phyloP scores from a whole-genome alignment of 2,113 vertebrate genomes.

The Fulmarus glacialis region DNA sequence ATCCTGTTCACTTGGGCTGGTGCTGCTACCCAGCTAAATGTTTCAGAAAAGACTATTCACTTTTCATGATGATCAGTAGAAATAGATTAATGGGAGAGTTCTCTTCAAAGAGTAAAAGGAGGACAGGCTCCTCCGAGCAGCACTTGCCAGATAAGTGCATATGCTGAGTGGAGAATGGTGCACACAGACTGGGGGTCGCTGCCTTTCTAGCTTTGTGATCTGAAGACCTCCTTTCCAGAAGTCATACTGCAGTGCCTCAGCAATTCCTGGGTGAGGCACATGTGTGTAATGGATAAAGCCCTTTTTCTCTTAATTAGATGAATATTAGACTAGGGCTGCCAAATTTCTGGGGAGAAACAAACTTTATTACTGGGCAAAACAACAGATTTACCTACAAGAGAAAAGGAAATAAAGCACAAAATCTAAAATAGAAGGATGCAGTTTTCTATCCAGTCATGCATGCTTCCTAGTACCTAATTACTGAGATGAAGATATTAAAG shows the following conservation, averaged over 20 bases:
- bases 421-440: not conserved
- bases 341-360: not conserved
- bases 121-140: not conserved
- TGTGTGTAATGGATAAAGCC: not conserved
- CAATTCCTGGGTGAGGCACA: not conserved
- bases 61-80: conserved; percentile 2
- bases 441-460: not conserved
- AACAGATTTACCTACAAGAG: not conserved
- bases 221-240: not conserved
- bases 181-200: not conserved
- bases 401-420: not conserved
- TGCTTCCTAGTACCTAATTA: not conserved
- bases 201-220: not conserved
- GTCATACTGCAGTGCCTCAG: not conserved
- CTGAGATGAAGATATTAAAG: not conserved
- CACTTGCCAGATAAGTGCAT: not conserved
- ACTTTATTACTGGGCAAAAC: not conserved
- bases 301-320: not conserved
- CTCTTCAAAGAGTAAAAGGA: not conserved
- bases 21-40: not conserved
- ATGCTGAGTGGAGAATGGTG: not conserved
- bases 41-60: not conserved
- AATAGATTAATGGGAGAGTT: not conserved
- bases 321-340: not conserved
- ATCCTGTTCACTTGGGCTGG: not conserved